Evolutionary conservation across 2,888 invertebrate genomes (phyloP), one percentile per base, ranked within the genome.

Genomic region (Chesias legatella): DNA sequence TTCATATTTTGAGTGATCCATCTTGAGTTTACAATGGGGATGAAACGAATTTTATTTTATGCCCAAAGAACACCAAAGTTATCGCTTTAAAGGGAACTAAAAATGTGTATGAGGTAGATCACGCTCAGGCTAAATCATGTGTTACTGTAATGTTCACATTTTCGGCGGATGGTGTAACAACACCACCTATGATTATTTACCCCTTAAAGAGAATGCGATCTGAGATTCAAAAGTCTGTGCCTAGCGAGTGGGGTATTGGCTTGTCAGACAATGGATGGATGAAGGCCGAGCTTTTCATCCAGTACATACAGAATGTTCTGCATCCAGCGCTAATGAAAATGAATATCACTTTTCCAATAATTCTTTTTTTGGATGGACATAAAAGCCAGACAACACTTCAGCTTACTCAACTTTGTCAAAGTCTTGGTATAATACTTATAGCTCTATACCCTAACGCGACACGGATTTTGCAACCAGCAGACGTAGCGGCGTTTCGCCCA

Each of bases 311-410:
- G n/a, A n/a, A n/a, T n/a, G n/a, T n/a, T n/a, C n/a, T n/a, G n/a
- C n/a, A n/a, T n/a, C n/a, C n/a, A n/a, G n/a, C n/a, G n/a, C n/a
- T n/a, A n/a, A n/a, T n/a, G n/a, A n/a, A n/a, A n/a, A n/a, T n/a
- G n/a, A 49, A 44, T 11, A 51, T 64, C 46, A 27, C 44, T 43
- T 41, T 61, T 9, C 53, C 61, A 11, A 58, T 66, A 4, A 60
- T 66, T 37, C 51, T 56, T 42, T 67, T 60, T 50, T 10, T 65
- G 9, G 60, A 63, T 46, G 62, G 59, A 13, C 60, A 65, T 32
- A 58, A 56, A 48, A 58, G 55, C 1, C 63, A 58, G 48, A 30
- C 58, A 1, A 58, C 51, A 7, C 56, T 53, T 43, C 32, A 32
- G n/a, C 42, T 62, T 24, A 58, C 58, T 43, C 47, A 55, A 17